Evolutionary conservation across 2,888 invertebrate species (phyloP), one percentile per base, ranked within the genome.

Genomic region (Synanthedon tipuliformis): DNA sequence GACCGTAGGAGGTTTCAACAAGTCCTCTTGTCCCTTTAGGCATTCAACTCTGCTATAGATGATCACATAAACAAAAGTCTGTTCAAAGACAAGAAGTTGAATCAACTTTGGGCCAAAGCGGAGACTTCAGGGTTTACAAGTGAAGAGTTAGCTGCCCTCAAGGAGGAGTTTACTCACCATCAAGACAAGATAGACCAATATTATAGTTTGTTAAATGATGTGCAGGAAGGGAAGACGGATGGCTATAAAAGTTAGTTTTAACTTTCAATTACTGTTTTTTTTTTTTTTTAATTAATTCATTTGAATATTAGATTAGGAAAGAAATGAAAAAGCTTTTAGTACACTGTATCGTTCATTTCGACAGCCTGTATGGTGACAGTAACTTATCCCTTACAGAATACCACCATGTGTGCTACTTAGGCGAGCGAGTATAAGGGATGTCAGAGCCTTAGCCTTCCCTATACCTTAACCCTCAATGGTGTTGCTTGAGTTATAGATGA

Each of bases 171-270:
- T 69, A 81, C 84, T 16, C 97, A 97, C 74, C 96, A 98, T 69
- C 96, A 97, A 74, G 94, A 96, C 61, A 97, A 97, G 81, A 91
- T 97, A 51, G 94, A 97, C 73, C 93, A 97, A 68, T 97, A 96
- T 72, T 94, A 95, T 74, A 90, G 92, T 49, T 75, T 97, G 55
- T 84, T 96, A 52, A 89, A 91, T 60, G 92, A 94, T 64, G 83
- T 93, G 40, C 92, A 94, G 61, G 77, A 88, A 48, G 89, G 85
- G 15, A 78, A 82, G 49, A 75, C 87, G 49, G 90, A 92, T 59
- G 87, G 88, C 41, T 89, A 89, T 71, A 90, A 92, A 76, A 94
- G 94, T 94, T 51, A 16, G 18, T 13, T 51, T 41, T 51, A 13
- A 4, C n/a, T 8, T 41, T n/a, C n/a, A 41, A 41, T 45, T 45